Base-by-base conservation (phyloP, 1,140 invertebrate species). In the Dufourea novaeangliae region DNA sequence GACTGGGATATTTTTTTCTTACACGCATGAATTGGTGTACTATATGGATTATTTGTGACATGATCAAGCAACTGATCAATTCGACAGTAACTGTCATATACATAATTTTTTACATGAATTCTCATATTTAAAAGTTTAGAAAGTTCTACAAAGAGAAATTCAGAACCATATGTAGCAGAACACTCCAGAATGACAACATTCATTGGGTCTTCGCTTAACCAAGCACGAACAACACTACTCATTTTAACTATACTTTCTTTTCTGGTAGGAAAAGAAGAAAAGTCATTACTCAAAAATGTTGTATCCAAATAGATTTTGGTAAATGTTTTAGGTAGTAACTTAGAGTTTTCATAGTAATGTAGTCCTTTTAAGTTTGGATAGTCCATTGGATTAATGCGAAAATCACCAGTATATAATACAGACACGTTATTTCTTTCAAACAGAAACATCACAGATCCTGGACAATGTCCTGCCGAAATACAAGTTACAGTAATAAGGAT, bases 381-480 rank as follows among this genome's bases (percentile, higher is more conserved):
- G 81, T 95, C 94, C 2, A 86, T 85, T 0, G 88, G 66, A 72
- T 93, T 91, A 10, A 95, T 92, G 83, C 95, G 91, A 88, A 95
- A 96, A 88, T 96, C 96, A 0, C 96, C 96, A 0, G 95, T 96
- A 80, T 95, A 96, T 7, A 96, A 89, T 73, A 96, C 88, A 14
- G 88, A 88, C 25, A 88, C 80, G 46, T 91, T 78, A 39, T 89
- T 79, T 52, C 79, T 93, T 90, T 94, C 94, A 82, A 96, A 95
- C 14, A 96, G 80, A 88, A 96, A 96, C 96, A 96, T 96, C 0
- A 96, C 93, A 4, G 96, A 95, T 0, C 96, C 96, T 10, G 95
- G 94, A 89, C 95, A 95, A 87, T 96, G 96, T 20, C 94, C 95
- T 4, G 95, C 95, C 27, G 95, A 93, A 63, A 96, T 92, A 10